Percentiles rank a stretch among this genome's conserved stretches.
phyloP scores from a whole-genome alignment of 2,113 vertebrate genomes.

The Lethenteron reissneri region DNA sequence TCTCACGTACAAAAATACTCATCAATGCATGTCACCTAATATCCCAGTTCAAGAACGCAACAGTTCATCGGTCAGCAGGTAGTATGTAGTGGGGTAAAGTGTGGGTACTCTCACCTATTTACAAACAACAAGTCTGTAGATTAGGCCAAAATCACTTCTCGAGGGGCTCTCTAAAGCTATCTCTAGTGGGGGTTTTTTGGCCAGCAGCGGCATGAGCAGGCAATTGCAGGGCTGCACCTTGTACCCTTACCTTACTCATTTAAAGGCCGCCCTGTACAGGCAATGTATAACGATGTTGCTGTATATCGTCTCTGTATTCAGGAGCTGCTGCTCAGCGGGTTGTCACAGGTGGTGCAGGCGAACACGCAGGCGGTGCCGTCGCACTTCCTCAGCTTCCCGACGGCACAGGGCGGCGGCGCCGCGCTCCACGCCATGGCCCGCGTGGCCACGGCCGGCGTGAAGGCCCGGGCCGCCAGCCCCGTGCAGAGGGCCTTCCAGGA shows the following conservation, averaged over 20 bases:
- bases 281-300: slow-evolving; percentile 8
- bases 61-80: no score
- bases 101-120: no score
- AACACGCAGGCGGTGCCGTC: slow-evolving; percentile 45
- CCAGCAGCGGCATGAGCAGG: background rate
- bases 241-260: slow-evolving; percentile 9
- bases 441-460: slow-evolving; percentile 18
- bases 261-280: background rate
- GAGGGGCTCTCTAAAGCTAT: background rate
- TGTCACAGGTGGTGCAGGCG: slow-evolving; percentile 52
- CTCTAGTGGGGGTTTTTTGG: background rate
- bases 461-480: slow-evolving; percentile 19
- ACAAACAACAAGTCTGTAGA: no score
- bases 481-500: slow-evolving; percentile 22
- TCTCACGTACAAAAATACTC: no score
- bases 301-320: slow-evolving; percentile 19
- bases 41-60: no score
- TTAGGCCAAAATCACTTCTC: no score
- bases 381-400: slow-evolving; percentile 57
- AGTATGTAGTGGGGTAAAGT: no score
- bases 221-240: background rate
- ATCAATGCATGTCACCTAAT: no score
- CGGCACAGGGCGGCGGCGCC: slow-evolving; percentile 14
- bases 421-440: slow-evolving; percentile 25
- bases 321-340: slow-evolving; percentile 58